Evolutionary conservation across 2,797 vertebrate genomes (phyloP).

Genomic region (Halcyon leucocephala): DNA sequence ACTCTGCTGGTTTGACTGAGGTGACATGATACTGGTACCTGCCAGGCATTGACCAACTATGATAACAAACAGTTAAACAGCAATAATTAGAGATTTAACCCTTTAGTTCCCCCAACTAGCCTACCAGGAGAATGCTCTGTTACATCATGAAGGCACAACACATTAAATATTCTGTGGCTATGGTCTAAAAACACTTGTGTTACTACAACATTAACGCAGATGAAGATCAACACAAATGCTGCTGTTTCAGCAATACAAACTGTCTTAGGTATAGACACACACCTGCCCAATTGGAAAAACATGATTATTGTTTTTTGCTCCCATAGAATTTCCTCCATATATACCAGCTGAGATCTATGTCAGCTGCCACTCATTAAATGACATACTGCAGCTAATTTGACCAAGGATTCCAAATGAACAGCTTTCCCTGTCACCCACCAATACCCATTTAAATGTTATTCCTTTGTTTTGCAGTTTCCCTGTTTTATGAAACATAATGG

Average conservation of each 20-base stretch:
- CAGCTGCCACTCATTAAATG: constrained; percentile 36
- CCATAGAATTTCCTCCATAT: constrained; percentile 43
- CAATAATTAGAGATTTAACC: constrained; percentile 83
- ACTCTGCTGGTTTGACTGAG: constrained; percentile 76
- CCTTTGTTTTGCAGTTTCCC: constrained; percentile 33
- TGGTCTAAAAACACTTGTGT: constrained; percentile 87
- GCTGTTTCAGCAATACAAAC: constrained; percentile 76
- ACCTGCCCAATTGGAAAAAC: constrained; percentile 66
- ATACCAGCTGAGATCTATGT: constrained; percentile 49
- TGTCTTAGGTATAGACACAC: constrained; percentile 81
- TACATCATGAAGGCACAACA: constrained; percentile 96
- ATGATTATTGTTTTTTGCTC: constrained; percentile 20
- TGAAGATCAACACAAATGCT: constrained; percentile 79
- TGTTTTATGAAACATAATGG: constrained; percentile 58
- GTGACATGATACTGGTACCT: constrained; percentile 83
- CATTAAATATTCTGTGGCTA: constrained; percentile 90
- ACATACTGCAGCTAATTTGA: constrained; percentile 48
- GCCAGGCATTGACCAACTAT: constrained; percentile 89
- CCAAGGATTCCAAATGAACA: constrained; percentile 38
- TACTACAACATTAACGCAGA: constrained; percentile 83
- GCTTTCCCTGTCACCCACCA: not conserved
- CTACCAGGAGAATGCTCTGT: constrained; percentile 87
- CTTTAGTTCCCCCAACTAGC: constrained; percentile 83
- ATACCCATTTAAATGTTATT: not conserved
- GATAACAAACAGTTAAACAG: constrained; percentile 87